Percentiles rank a stretch among this genome's conserved stretches.
These are phyloP conservation scores for Coccyzus lansbergi DNA, from an alignment of 2,797 vertebrate species.

Conservation along the genomic window DNA sequence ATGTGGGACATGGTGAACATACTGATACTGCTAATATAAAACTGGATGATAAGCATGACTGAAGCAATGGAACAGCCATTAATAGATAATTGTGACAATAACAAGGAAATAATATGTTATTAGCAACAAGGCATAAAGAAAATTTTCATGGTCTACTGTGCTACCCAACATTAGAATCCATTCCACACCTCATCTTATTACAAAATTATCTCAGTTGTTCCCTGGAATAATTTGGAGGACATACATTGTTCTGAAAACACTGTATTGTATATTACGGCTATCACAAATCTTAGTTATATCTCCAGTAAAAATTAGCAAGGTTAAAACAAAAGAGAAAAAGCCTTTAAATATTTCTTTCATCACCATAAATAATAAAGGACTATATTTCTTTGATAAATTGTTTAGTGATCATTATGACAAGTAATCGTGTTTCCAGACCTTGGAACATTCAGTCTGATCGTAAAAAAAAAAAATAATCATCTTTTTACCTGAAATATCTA, in stretches of 20 bases:
- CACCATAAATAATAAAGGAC: neutral
- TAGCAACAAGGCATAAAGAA: neutral
- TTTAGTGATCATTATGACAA: neutral
- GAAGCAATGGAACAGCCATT: neutral
- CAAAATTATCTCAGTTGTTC: neutral
- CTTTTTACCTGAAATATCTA: neutral
- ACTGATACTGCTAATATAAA: neutral
- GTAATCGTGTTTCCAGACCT: neutral
- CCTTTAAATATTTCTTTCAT: no score
- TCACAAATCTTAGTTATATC: rapidly evolving
- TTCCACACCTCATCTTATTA: neutral
- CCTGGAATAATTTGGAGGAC: neutral
- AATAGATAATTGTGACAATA: neutral
- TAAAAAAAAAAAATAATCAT: neutral
- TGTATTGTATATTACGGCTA: rapidly evolving
- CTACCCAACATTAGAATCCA: neutral
- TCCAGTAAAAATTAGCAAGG: neutral
- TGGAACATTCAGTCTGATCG: neutral
- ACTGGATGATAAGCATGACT: neutral
- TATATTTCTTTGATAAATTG: neutral
- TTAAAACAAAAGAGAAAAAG: neutral
- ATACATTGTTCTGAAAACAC: neutral
- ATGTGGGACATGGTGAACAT: rapidly evolving
- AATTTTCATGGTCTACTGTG: neutral
- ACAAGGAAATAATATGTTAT: neutral